Base-by-base conservation (phyloP, 1,140 invertebrate genomes). In the Ooceraea biroi region DNA sequence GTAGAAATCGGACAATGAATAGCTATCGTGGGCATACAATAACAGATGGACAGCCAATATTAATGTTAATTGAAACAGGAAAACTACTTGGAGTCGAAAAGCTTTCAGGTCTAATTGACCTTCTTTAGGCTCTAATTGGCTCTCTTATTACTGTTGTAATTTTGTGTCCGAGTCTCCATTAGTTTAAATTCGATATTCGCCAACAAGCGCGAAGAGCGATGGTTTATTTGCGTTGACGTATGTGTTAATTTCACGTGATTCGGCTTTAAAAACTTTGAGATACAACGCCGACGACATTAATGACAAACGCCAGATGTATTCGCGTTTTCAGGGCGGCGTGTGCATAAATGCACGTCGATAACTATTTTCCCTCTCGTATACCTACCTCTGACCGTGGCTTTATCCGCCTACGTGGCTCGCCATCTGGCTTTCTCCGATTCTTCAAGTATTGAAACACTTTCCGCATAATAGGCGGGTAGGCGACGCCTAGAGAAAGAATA, bases 371-470 rank as follows among this genome's bases (percentile, higher is more conserved):
- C 50, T 0, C 60, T n/a, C 50, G 14, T 65, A 50, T 36, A 25
- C 14, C 73, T 36, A 36, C 12, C 25, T 46, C 19, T 19, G 19
- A n/a, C 12, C 19, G 12, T 22, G n/a, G 8, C 8, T 36, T 36
- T 36, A 22, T 27, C 12, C 12, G 19, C 27, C n/a, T 36, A 65
- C 19, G 12, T 41, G 57, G 27, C 17, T 60, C 44, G 48, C 44
- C 11, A n/a, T 61, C 57, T 7, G 60, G 44, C 73, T 77, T 77
- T 76, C 58, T 65, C 58, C 19, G 46, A 27, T 66, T 77, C 73
- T 66, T 77, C 73, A 36, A 65, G 44, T 36, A 65, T 52, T n/a
- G 73, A 52, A 65, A 65, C 44, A 41, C 22, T 77, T 66, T 77
- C 60, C 19, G 44, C 50, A 36, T 36, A 36, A 36, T 7, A 17